Evolutionary conservation across 2,888 invertebrate species (phyloP).

Genomic region (Drosophila recens): DNA sequence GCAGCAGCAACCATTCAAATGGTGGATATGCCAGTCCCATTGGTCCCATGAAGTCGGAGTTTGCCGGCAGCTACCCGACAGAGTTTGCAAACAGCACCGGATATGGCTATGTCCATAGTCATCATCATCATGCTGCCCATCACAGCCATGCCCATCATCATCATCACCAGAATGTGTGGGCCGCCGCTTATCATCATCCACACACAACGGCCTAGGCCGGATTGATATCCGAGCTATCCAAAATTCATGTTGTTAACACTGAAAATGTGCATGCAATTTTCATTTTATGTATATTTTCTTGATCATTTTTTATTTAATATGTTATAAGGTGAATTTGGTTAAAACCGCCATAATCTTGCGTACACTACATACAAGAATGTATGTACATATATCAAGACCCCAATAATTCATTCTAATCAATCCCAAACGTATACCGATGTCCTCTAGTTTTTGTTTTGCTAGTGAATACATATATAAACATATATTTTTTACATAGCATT

Average conservation of each 20-base stretch:
- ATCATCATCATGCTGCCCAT: constrained; percentile 38
- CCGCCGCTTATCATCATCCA: constrained; percentile 79
- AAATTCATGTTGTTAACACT: constrained; percentile 30
- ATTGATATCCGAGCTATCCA: constrained; percentile 10
- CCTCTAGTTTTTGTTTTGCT: constrained; percentile 55
- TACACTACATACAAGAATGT: constrained; percentile 13
- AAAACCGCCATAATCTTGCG: constrained; percentile 48
- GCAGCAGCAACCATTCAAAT: constrained; percentile 33
- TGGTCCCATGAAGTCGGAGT: constrained; percentile 80
- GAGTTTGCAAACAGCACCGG: constrained; percentile 69
- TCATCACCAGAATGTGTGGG: constrained; percentile 77
- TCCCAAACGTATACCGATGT: constrained; percentile 45
- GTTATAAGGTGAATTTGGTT: constrained; percentile 50
- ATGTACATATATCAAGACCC: background rate
- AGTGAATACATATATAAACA: constrained; percentile 32
- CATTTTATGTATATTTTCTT: constrained; percentile 6
- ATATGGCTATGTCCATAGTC: constrained; percentile 60
- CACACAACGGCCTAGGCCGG: constrained; percentile 66
- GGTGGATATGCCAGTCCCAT: constrained; percentile 62
- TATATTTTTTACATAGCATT: constrained; percentile 1
- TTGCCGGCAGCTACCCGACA: constrained; percentile 68
- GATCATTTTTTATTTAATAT: constrained; percentile 10
- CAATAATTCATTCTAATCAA: constrained; percentile 58
- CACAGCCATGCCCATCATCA: constrained; percentile 60
- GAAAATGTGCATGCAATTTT: background rate